Percentiles rank a stretch among this genome's conserved stretches.
phyloP scores from a whole-genome alignment of 2,888 invertebrate species.

The Rhagophthalmus giganteus region DNA sequence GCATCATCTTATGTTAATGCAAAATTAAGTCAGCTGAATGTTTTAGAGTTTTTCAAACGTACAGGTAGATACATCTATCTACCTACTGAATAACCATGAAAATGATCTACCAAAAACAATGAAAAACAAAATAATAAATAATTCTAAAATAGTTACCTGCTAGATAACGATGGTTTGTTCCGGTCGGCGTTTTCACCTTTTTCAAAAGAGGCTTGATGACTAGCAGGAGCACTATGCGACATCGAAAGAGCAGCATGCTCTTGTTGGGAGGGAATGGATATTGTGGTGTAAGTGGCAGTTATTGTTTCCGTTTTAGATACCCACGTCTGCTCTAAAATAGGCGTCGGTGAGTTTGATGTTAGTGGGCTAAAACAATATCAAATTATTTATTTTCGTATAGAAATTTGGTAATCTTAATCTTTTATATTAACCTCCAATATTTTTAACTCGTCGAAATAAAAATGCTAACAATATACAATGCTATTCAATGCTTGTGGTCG shows the following conservation, averaged over 20 bases:
- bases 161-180: slow-evolving; percentile 37
- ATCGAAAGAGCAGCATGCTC: slow-evolving; percentile 53
- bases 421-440: too few species aligned
- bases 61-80: too few species aligned
- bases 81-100: too few species aligned
- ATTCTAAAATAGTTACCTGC: slow-evolving; percentile 35
- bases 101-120: not conserved
- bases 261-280: slow-evolving; percentile 36
- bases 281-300: slow-evolving; percentile 41
- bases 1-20: too few species aligned
- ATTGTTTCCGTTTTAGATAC: slow-evolving; percentile 53
- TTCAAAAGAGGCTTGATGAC: slow-evolving; percentile 55
- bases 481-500: too few species aligned
- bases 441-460: too few species aligned
- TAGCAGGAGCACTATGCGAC: slow-evolving; percentile 54
- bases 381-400: slow-evolving; percentile 2
- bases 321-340: slow-evolving; percentile 56
- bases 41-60: too few species aligned
- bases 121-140: not conserved
- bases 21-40: too few species aligned
- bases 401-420: too few species aligned
- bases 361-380: slow-evolving; percentile 53
- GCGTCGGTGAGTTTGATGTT: slow-evolving; percentile 59
- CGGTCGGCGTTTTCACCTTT: slow-evolving; percentile 53
- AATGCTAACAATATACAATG: too few species aligned